Conservation (phyloP, 1,140 invertebrate species). For the Rhysida immarginata region DNA sequence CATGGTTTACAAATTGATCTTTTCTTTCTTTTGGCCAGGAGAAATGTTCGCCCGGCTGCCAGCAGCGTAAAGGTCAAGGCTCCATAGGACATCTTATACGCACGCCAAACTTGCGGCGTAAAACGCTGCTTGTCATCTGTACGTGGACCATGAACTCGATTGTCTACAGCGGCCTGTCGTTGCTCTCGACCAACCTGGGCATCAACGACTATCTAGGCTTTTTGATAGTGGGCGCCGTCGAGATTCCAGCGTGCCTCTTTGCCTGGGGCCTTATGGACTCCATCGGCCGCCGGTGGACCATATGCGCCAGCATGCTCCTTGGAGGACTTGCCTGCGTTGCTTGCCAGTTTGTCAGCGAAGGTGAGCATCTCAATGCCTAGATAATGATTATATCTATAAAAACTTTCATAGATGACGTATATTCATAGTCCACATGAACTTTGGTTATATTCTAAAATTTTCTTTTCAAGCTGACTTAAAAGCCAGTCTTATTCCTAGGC, state of each 20-base stretch:
- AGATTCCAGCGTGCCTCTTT: constrained; percentile 21
- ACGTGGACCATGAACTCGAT: constrained; percentile 71
- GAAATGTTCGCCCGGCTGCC: no score
- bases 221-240: constrained; percentile 39
- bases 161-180: constrained; percentile 65
- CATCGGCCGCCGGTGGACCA: constrained; percentile 24
- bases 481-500: no score
- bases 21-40: no score
- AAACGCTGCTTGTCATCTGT: constrained; percentile 64
- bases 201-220: constrained; percentile 52
- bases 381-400: not conserved
- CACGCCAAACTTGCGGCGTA: constrained; percentile 55
- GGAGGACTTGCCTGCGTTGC: constrained; percentile 23
- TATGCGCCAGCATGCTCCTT: constrained; percentile 20
- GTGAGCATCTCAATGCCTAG: constrained; percentile 10
- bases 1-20: no score
- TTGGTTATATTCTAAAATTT: no score
- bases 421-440: no score
- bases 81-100: constrained; percentile 39
- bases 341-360: constrained; percentile 20
- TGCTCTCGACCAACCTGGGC: constrained; percentile 58
- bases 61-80: no score
- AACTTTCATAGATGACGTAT: no score
- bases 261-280: constrained; percentile 20
- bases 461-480: no score